Conservation (phyloP, 1,140 invertebrate genomes). For the Sycophila sp. region DNA sequence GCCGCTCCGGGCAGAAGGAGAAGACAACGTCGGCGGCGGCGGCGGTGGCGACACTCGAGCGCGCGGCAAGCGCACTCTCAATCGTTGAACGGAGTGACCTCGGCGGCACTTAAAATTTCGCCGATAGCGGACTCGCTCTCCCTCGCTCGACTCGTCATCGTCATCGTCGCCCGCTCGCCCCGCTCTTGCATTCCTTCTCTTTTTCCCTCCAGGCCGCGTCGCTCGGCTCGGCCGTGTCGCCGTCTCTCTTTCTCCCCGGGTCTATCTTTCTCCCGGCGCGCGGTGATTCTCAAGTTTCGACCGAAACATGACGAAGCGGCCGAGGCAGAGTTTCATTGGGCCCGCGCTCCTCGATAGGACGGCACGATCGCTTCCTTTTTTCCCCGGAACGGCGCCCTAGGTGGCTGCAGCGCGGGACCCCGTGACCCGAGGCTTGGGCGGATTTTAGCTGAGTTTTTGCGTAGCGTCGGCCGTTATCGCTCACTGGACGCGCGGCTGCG, state of each 20-base stretch:
- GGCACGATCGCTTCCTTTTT: too few species aligned
- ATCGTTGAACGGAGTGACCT: constrained; percentile 35
- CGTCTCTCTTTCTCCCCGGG: neutral
- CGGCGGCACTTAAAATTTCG: constrained; percentile 38
- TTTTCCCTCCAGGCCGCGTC: constrained; percentile 4
- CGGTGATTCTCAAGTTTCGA: constrained; percentile 39
- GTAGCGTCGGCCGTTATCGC: too few species aligned
- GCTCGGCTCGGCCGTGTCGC: neutral
- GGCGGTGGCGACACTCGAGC: constrained; percentile 3
- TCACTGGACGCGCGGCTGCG: too few species aligned
- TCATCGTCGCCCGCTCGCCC: neutral
- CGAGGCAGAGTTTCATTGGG: constrained; percentile 37
- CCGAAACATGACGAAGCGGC: constrained; percentile 38
- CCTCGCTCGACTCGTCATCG: constrained; percentile 10
- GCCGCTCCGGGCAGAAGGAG: too few species aligned
- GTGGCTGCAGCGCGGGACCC: too few species aligned
- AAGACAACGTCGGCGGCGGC: neutral
- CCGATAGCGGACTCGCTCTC: constrained; percentile 27
- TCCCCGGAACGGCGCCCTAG: too few species aligned
- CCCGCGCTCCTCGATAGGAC: too few species aligned
- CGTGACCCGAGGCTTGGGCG: too few species aligned
- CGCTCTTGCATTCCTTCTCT: constrained; percentile 24
- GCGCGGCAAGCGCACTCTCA: constrained; percentile 22
- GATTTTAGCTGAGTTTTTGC: too few species aligned
- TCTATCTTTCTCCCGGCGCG: neutral